phyloP scores from a whole-genome alignment of 2,113 vertebrate species.

The Phylloscopus trochiloides region DNA sequence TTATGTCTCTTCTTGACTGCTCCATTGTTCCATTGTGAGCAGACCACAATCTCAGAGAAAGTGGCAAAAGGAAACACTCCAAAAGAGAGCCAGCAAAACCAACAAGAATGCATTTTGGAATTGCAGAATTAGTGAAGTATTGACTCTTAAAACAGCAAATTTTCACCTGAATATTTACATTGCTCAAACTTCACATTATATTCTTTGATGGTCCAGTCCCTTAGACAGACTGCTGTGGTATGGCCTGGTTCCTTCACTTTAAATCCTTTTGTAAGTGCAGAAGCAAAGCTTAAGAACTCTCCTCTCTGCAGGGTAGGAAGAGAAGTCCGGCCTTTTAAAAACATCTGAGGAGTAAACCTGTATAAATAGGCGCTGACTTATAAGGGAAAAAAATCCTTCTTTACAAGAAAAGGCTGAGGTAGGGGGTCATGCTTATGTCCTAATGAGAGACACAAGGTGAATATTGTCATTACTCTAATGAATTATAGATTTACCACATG shows the following conservation, averaged over 20 bases:
- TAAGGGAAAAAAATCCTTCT: background rate
- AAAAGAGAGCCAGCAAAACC: background rate
- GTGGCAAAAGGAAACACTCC: background rate
- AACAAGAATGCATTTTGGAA: background rate
- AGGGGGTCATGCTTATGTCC: background rate
- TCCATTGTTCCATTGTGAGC: background rate
- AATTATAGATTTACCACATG: background rate
- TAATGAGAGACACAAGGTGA: background rate
- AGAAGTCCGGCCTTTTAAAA: background rate
- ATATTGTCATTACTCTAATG: background rate
- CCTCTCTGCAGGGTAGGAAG: background rate
- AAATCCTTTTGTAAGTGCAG: background rate
- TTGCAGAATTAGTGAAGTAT: background rate
- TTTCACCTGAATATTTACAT: background rate
- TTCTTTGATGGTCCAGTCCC: background rate
- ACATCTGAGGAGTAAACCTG: background rate
- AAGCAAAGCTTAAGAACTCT: background rate
- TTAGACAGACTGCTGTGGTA: background rate
- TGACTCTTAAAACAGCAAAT: background rate
- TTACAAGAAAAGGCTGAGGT: background rate
- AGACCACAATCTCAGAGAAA: background rate
- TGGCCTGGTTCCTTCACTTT: background rate
- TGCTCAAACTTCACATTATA: background rate
- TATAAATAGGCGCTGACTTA: background rate
- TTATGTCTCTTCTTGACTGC: background rate